Evolutionary conservation across 2,888 invertebrate species (phyloP), one percentile per base, ranked within the genome.

Genomic region (Limenitis arthemis): DNA sequence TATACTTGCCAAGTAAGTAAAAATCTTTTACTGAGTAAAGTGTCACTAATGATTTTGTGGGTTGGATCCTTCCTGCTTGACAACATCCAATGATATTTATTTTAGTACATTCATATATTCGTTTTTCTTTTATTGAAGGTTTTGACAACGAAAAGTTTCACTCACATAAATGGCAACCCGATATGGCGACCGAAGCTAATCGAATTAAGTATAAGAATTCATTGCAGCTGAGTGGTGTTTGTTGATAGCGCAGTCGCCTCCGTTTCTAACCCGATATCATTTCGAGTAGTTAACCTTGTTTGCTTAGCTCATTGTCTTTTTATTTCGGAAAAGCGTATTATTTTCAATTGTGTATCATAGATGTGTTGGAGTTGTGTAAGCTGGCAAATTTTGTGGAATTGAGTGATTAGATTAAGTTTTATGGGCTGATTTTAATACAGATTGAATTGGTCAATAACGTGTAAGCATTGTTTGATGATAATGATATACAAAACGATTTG

Each of bases 181-280:
- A 84, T 72, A 75, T 78, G 74, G 72, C 76, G 75, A 76, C 73
- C 66, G 71, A 68, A 69, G 67, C 70, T 65, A 81, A 84, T 73
- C 77, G 82, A 85, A 83, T 84, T 85, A 85, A 85, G 84, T 85
- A 85, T 83, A 75, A 69, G 65, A 60, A 72, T 71, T 72, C 71
- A 75, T 72, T 78, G 76, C 68, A 74, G 73, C 75, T 75, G 77
- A 75, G 77, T 80, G 77, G 67, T 77, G 63, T 66, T 61, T 60
- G 47, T 54, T 55, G 40, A 51, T 58, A 65, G 69, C 64, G 66
- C 56, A 57, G 53, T 67, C 55, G 60, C 51, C 52, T 53, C 52
- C 47, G 46, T 51, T 39, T 57, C 59, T 61, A 60, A 61, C 59
- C 53, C 41, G 44, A 54, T 50, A 54, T 64, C 52, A 37, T 41